Evolutionary conservation across 2,888 invertebrate species (phyloP).

Genomic region (Hypsopygia costalis): DNA sequence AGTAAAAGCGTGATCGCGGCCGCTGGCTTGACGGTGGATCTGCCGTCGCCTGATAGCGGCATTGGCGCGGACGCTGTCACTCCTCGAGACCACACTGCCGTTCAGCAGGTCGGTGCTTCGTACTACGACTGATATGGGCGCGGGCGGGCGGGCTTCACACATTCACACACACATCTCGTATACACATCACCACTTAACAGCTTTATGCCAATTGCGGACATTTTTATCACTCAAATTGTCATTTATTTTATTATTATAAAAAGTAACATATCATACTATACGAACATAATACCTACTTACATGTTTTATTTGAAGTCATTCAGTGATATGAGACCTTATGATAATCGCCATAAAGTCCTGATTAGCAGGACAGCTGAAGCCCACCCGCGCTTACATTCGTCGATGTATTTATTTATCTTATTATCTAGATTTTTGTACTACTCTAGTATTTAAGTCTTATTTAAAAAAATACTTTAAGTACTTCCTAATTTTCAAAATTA

Average conservation of each 20-base stretch:
- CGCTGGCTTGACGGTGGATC: constrained; percentile 93
- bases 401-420: background rate
- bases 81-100: constrained; percentile 92
- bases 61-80: constrained; percentile 97
- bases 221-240: constrained; percentile 5
- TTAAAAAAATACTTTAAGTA: too few species aligned
- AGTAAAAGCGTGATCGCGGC: constrained; percentile 87
- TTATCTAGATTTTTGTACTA: too few species aligned
- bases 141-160: constrained; percentile 65
- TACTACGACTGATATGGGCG: constrained; percentile 38
- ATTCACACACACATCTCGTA: constrained; percentile 28
- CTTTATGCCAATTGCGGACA: constrained; percentile 12
- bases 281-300: constrained; percentile 20
- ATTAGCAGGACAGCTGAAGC: constrained; percentile 46
- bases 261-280: constrained; percentile 12
- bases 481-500: too few species aligned
- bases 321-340: background rate
- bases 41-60: constrained; percentile 97
- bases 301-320: constrained; percentile 10
- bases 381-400: constrained; percentile 56
- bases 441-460: too few species aligned
- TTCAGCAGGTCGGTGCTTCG: constrained; percentile 89
- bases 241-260: constrained; percentile 3
- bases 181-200: constrained; percentile 20
- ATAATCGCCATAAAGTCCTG: constrained; percentile 4